These are phyloP conservation scores for Ennomos quercinarius DNA, from an alignment of 2,888 invertebrate species.

Conservation along the genomic window DNA sequence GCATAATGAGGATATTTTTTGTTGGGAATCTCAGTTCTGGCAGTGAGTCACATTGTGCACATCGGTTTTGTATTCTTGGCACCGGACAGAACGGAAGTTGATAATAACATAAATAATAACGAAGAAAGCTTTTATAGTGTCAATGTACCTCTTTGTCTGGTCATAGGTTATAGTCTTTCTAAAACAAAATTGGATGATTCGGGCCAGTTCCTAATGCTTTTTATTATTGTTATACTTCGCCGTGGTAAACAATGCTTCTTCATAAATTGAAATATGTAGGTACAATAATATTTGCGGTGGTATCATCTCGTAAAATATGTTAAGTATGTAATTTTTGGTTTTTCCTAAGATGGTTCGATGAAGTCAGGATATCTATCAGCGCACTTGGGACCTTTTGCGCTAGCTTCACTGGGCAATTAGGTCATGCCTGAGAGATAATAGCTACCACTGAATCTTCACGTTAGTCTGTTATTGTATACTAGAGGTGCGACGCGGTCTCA, in stretches of 20 bases:
- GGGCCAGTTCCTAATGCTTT: no score
- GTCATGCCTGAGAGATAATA: constrained; percentile 5
- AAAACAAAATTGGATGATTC: constrained; percentile 1
- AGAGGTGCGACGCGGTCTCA: no score
- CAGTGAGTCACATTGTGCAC: constrained; percentile 57
- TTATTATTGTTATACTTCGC: no score
- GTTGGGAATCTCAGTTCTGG: constrained; percentile 47
- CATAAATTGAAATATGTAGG: no score
- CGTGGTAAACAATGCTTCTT: no score
- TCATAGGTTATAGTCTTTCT: neutral
- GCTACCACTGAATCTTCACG: neutral
- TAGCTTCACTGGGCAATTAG: constrained; percentile 1
- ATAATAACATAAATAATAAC: constrained; percentile 50
- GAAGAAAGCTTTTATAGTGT: constrained; percentile 47
- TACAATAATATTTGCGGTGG: no score
- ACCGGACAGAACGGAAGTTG: constrained; percentile 58
- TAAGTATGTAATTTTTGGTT: no score
- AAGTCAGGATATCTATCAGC: no score
- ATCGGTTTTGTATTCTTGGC: constrained; percentile 60
- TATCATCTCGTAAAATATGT: no score
- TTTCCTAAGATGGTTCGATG: no score
- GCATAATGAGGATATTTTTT: constrained; percentile 42
- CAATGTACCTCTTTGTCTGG: constrained; percentile 51
- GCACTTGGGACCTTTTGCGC: neutral
- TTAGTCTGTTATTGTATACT: neutral